These are phyloP conservation scores for Thymelicus acteon DNA, from an alignment of 2,888 invertebrate species.

Conservation along the genomic window DNA sequence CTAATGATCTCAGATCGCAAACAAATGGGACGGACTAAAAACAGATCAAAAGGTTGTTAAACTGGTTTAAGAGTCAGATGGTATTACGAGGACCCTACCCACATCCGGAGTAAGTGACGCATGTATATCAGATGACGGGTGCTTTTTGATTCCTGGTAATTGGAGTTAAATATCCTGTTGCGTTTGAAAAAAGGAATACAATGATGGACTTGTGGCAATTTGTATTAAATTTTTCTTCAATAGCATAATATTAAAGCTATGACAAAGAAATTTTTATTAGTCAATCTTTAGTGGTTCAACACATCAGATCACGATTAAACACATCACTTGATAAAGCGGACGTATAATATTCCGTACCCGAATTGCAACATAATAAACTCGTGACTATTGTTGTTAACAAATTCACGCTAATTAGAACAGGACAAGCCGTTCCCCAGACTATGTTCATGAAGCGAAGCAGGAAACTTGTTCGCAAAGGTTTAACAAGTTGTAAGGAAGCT, in stretches of 20 bases:
- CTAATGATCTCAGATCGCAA: conserved; percentile 66
- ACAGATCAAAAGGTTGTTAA: conserved; percentile 64
- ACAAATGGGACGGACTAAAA: conserved; percentile 66
- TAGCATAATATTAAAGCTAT: too few species aligned
- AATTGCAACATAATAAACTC: conserved; percentile 30
- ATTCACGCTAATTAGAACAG: conserved; percentile 36
- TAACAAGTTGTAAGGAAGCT: conserved; percentile 29
- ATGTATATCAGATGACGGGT: conserved; percentile 54
- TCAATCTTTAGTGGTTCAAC: too few species aligned
- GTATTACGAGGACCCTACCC: conserved; percentile 60
- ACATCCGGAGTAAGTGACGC: conserved; percentile 73
- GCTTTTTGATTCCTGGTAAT: conserved; percentile 38
- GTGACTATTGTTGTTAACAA: conserved; percentile 30
- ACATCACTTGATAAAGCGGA: background rate
- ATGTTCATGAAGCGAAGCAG: conserved; percentile 36
- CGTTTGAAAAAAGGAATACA: background rate
- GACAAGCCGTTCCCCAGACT: conserved; percentile 30
- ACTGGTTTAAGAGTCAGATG: conserved; percentile 63
- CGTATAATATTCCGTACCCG: conserved; percentile 7
- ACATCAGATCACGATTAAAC: too few species aligned
- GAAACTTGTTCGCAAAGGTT: conserved; percentile 35
- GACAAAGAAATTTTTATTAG: too few species aligned
- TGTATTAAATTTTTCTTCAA: background rate
- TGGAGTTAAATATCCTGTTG: conserved; percentile 29
- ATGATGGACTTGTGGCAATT: background rate